Evolutionary conservation across 2,797 vertebrate species (phyloP), one percentile per base, ranked within the genome.

Genomic region (Miichthys miiuy): DNA sequence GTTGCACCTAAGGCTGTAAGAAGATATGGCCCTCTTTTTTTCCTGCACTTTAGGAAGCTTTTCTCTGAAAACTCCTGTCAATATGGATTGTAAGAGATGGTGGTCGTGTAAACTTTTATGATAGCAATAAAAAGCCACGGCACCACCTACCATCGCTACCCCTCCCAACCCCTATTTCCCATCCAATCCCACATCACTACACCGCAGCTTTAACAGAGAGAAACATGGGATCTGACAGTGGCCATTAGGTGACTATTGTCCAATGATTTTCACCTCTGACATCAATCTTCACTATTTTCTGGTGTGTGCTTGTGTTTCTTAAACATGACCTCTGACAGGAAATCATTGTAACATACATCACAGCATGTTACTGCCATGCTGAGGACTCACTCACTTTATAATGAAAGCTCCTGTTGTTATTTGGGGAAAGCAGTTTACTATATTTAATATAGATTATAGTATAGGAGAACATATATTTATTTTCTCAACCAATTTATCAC

Each of bases 1-100:
- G 94, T 87, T 88, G 90, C 83, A 90, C 93, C 91, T 91, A 79
- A 82, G 90, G 91, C 89, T 70, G 80, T 52, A 23, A 61, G 75
- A 77, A 41, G 77, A 86, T 58, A 57, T 34, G 56, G 38, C 71
- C 58, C 6, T 47, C 16, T 75, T 73, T 44, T 69, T 56, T 34
- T 18, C 50, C 58, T 16, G 20, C 4, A 50, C 64, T 73, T 80
- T 54, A 52, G 21, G 62, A 70, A 52, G 60, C 68, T 38, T 73
- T 76, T 50, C 68, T 27, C 66, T 78, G 60, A 75, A 76, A 87
- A 38, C 61, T 69, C 79, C 86, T 62, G 87, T 90, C 88, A 88
- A 73, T 62, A 67, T 30, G 68, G 83, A 91, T 86, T 80, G 72
- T 80, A 79, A 91, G 83, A 84, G 61, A 91, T 77, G 77, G 81